A percentile compares a stretch with the other conserved stretches of the same genome.
Conservation (phyloP, 2,888 invertebrate species). For the Teinopalpus imperialis region DNA sequence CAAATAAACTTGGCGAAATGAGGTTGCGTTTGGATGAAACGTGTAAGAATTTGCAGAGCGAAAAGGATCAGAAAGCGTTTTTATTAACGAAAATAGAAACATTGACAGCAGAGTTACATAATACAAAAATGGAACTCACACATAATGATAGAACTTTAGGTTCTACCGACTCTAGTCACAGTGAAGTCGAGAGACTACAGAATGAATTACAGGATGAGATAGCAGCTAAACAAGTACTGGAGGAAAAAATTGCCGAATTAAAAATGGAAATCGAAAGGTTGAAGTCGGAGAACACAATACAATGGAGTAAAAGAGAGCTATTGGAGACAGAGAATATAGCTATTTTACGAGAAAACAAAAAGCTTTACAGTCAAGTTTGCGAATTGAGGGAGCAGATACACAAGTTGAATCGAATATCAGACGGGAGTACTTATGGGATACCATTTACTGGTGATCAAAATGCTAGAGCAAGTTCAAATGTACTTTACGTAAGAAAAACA, state of each 20-base stretch:
- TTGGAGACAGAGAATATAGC: slow-evolving; percentile 94
- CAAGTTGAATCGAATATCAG: slow-evolving; percentile 71
- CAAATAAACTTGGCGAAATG: slow-evolving; percentile 66
- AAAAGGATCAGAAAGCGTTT: slow-evolving; percentile 70
- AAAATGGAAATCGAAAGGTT: slow-evolving; percentile 88
- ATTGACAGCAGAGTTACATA: slow-evolving; percentile 63
- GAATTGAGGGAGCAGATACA: slow-evolving; percentile 74
- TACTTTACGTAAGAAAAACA: slow-evolving; percentile 61
- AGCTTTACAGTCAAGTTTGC: slow-evolving; percentile 82
- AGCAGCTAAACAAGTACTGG: slow-evolving; percentile 71
- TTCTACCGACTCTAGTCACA: slow-evolving; percentile 73
- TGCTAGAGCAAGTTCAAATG: slow-evolving; percentile 59
- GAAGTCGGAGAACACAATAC: slow-evolving; percentile 95
- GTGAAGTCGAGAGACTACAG: slow-evolving; percentile 69
- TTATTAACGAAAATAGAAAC: slow-evolving; percentile 63
- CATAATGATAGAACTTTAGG: slow-evolving; percentile 68
- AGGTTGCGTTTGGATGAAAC: slow-evolving; percentile 65
- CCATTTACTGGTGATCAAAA: slow-evolving; percentile 41
- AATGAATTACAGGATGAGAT: slow-evolving; percentile 74
- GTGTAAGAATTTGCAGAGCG: slow-evolving; percentile 61
- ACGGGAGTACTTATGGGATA: slow-evolving; percentile 58
- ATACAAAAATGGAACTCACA: slow-evolving; percentile 61
- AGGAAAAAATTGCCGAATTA: slow-evolving; percentile 66
- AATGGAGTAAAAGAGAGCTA: slow-evolving; percentile 95
- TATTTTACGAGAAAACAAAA: slow-evolving; percentile 94